Percentiles rank a stretch among this genome's conserved stretches.
phyloP scores from a whole-genome alignment of 2,113 vertebrate species.

The Forbesichthys agassizii region DNA sequence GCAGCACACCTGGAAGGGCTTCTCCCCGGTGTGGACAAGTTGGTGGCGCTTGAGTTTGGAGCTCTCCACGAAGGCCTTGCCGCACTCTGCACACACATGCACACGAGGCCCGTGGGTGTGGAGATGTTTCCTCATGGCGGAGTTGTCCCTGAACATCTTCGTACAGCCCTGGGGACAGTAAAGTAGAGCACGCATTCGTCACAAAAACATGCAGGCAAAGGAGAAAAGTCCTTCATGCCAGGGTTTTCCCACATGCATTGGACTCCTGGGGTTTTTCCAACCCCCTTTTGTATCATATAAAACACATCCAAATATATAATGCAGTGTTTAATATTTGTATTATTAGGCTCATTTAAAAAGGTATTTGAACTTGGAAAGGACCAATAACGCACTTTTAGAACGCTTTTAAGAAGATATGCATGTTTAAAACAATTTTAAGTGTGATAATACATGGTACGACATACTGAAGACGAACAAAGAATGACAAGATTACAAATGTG shows the following conservation, averaged over 20 bases:
- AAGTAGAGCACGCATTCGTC: background rate
- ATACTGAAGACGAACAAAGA: no score
- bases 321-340: background rate
- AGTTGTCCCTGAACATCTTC: conserved; percentile 99
- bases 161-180: conserved; percentile 86
- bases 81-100: conserved; percentile 96
- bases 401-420: no score
- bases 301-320: background rate
- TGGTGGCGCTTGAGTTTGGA: conserved; percentile 98
- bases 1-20: conserved; percentile 91
- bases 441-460: no score
- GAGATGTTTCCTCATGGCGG: conserved; percentile 98
- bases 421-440: background rate
- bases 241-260: background rate
- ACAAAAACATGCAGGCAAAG: background rate
- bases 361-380: no score
- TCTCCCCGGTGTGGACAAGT: conserved; percentile 98
- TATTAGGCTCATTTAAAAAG: background rate
- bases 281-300: background rate
- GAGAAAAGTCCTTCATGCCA: background rate
- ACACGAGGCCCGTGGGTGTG: conserved; percentile 96
- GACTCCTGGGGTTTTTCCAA: background rate
- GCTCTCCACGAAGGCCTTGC: conserved; percentile 98
- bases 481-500: no score
- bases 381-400: no score